phyloP scores from a whole-genome alignment of 1,140 invertebrate genomes.

The Scaptodrosophila lebanonensis region DNA sequence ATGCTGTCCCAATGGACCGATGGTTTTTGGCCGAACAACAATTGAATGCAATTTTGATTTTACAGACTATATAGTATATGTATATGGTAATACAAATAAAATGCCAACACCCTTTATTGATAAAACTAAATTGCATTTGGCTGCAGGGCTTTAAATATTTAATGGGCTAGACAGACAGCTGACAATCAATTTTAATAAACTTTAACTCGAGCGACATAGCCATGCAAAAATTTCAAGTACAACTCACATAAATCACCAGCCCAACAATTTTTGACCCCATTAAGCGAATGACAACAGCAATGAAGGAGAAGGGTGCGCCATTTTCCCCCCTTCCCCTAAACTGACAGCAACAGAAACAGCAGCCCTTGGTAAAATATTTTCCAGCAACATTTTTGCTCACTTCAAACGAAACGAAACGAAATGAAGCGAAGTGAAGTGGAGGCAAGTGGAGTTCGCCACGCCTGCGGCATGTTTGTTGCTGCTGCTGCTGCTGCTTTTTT shows the following conservation, averaged over 20 bases:
- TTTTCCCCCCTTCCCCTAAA: not conserved
- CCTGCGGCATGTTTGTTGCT: slow-evolving; percentile 15
- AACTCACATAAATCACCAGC: slow-evolving; percentile 35
- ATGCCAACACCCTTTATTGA: too few relatives aligned
- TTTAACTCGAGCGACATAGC: slow-evolving; percentile 12
- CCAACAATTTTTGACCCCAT: slow-evolving; percentile 38
- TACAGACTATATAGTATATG: too few relatives aligned
- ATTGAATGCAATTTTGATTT: slow-evolving; percentile 30
- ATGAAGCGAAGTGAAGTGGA: too few relatives aligned
- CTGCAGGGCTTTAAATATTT: not conserved
- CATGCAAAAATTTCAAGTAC: slow-evolving; percentile 21
- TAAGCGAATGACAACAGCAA: slow-evolving; percentile 28
- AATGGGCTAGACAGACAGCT: slow-evolving; percentile 1
- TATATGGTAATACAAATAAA: too few relatives aligned
- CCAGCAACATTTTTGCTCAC: slow-evolving; percentile 32
- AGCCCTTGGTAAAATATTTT: slow-evolving; percentile 23
- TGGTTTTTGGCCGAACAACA: slow-evolving; percentile 9
- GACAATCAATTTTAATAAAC: slow-evolving; percentile 38
- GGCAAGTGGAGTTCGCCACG: slow-evolving; percentile 29
- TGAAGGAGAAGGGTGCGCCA: slow-evolving; percentile 10
- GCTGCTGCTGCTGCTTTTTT: slow-evolving; percentile 5
- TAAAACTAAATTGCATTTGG: slow-evolving; percentile 31
- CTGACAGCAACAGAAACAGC: slow-evolving; percentile 42
- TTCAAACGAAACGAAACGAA: slow-evolving; percentile 35
- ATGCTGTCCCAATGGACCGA: slow-evolving; percentile 15